phyloP scores from a whole-genome alignment of 2,797 vertebrate genomes.

The Hoplostethus mediterraneus region DNA sequence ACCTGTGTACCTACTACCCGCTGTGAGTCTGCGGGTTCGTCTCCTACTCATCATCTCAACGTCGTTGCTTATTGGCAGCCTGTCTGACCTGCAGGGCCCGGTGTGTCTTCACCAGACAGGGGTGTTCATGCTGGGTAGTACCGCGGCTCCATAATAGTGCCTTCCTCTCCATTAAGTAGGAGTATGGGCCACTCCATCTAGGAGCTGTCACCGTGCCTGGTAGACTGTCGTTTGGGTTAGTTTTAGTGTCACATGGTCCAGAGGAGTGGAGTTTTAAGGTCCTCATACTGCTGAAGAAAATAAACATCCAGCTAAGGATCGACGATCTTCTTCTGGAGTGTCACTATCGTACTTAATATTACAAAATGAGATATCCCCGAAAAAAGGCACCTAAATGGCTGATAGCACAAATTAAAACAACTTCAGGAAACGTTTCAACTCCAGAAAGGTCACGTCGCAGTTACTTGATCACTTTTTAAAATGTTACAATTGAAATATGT shows the following conservation, averaged over 20 bases:
- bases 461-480: too few species aligned
- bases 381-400: too few species aligned
- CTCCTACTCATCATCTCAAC: conserved; percentile 49
- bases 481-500: too few species aligned
- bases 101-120: conserved; percentile 25
- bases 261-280: too few species aligned
- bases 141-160: conserved; percentile 28
- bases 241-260: background rate
- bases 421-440: too few species aligned
- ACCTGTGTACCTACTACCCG: background rate
- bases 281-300: too few species aligned
- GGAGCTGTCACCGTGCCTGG: conserved; percentile 36
- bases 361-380: too few species aligned
- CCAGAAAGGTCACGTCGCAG: too few species aligned
- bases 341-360: too few species aligned
- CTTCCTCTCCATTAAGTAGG: conserved; percentile 38
- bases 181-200: conserved; percentile 28
- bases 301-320: too few species aligned
- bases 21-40: conserved; percentile 26
- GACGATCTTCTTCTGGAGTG: too few species aligned
- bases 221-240: conserved; percentile 4
- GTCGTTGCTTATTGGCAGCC: conserved; percentile 57
- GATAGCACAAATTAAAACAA: too few species aligned
- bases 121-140: conserved; percentile 42
- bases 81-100: conserved; percentile 43